Conservation (phyloP, 1,140 invertebrate genomes). For the Archegozetes longisetosus region DNA sequence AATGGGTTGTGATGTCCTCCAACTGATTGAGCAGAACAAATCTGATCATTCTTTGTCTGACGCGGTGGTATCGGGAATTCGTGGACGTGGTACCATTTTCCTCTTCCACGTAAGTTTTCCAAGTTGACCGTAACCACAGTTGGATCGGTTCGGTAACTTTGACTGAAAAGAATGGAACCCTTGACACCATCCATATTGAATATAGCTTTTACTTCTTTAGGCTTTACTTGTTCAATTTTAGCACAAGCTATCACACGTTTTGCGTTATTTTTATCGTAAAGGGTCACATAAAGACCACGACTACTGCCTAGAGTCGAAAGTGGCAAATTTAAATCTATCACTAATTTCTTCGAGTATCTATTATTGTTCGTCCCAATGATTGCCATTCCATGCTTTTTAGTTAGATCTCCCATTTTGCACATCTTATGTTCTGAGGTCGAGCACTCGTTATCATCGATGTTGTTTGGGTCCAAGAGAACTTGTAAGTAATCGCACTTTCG, state of each 20-base stretch:
- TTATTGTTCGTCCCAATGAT: slow-evolving; percentile 25
- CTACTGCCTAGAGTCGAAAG: slow-evolving; percentile 47
- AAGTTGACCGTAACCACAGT: slow-evolving; percentile 62
- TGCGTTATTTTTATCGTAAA: slow-evolving; percentile 59
- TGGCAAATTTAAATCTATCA: slow-evolving; percentile 23
- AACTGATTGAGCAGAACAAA: slow-evolving; percentile 28
- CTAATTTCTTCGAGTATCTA: slow-evolving; percentile 23
- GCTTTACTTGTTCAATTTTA: slow-evolving; percentile 40
- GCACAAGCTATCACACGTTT: slow-evolving; percentile 68
- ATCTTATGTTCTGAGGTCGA: slow-evolving; percentile 24
- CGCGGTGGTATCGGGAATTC: slow-evolving; percentile 32
- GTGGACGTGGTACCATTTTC: slow-evolving; percentile 36
- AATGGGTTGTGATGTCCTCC: slow-evolving; percentile 37
- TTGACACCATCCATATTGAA: slow-evolving; percentile 62
- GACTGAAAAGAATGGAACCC: slow-evolving; percentile 58
- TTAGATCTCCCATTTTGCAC: slow-evolving; percentile 56
- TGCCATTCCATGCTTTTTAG: slow-evolving; percentile 51
- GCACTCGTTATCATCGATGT: slow-evolving; percentile 38
- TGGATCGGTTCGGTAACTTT: slow-evolving; percentile 65
- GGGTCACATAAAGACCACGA: slow-evolving; percentile 58
- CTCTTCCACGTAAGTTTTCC: slow-evolving; percentile 34
- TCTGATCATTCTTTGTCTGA: slow-evolving; percentile 22
- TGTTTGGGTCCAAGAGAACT: slow-evolving; percentile 64
- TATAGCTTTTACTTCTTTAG: slow-evolving; percentile 38
- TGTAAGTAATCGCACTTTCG: slow-evolving; percentile 48